phyloP scores from a whole-genome alignment of 1,140 invertebrate species.

The Prorops nasuta region DNA sequence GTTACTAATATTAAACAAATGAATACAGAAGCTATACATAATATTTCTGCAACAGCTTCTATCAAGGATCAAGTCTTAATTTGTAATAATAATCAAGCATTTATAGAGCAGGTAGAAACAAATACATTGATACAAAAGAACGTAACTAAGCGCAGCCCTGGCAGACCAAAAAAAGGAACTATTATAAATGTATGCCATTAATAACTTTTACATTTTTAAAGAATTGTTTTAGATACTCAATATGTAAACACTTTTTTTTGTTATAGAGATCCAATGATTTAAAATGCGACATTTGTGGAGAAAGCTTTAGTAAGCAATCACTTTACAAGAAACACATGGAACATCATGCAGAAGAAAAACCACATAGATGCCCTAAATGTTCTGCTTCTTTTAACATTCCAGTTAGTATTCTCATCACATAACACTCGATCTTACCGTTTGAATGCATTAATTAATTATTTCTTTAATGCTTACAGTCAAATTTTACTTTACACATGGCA shows the following conservation, averaged over 20 bases:
- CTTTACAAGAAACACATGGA: constrained; percentile 60
- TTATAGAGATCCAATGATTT: constrained; percentile 39
- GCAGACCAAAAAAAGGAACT: constrained; percentile 31
- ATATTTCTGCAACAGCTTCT: neutral
- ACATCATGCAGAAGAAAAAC: constrained; percentile 65
- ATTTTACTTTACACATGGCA: constrained; percentile 64
- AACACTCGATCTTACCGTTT: too few relatives aligned
- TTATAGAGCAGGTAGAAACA: too few relatives aligned
- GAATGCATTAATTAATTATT: too few relatives aligned
- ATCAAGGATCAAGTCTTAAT: constrained; percentile 9
- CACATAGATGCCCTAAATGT: constrained; percentile 63
- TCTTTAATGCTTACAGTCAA: constrained; percentile 56
- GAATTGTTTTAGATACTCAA: neutral
- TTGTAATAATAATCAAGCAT: too few relatives aligned
- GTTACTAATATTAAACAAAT: neutral
- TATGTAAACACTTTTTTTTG: constrained; percentile 2
- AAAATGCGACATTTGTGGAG: constrained; percentile 59
- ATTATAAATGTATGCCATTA: neutral
- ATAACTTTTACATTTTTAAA: neutral
- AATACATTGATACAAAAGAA: too few relatives aligned
- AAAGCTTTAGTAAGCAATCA: constrained; percentile 58
- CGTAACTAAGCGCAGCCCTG: constrained; percentile 24
- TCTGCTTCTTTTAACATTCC: constrained; percentile 65
- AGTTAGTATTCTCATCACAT: constrained; percentile 40
- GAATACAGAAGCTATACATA: neutral